These are phyloP conservation scores for Hyposmocoma kahamanoa DNA, from an alignment of 1,140 invertebrate species.

Conservation along the genomic window DNA sequence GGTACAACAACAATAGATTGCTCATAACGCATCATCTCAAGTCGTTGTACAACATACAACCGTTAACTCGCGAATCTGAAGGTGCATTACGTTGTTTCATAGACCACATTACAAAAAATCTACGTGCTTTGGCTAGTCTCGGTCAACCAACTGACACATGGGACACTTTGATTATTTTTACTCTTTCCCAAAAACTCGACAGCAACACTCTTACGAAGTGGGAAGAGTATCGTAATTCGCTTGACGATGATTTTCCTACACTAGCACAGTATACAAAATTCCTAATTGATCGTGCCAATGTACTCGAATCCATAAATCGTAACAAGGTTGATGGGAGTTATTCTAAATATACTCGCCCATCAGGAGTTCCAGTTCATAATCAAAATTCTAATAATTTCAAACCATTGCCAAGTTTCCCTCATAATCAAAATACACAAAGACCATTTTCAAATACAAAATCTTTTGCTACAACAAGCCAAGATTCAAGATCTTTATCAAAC, in stretches of 20 bases:
- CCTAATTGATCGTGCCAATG: conserved; percentile 22
- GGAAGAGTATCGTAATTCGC: conserved; percentile 19
- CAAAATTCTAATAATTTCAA: not conserved
- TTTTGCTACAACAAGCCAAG: not conserved
- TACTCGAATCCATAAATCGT: conserved; percentile 19
- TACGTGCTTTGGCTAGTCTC: conserved; percentile 18
- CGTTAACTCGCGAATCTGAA: conserved; percentile 17
- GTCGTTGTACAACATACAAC: conserved; percentile 20
- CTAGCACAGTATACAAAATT: conserved; percentile 22
- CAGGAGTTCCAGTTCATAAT: not conserved
- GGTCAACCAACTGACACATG: conserved; percentile 18
- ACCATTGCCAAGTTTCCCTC: not conserved
- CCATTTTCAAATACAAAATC: not conserved
- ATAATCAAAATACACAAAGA: not conserved
- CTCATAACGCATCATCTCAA: conserved; percentile 22
- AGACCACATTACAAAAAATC: conserved; percentile 26
- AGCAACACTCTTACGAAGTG: conserved; percentile 15
- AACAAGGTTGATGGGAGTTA: conserved; percentile 2
- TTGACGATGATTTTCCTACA: conserved; percentile 15
- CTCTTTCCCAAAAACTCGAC: conserved; percentile 20
- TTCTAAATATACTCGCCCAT: not conserved
- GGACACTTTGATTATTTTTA: conserved; percentile 23
- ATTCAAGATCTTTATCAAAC: not conserved
- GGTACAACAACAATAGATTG: conserved; percentile 24
- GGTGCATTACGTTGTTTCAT: conserved; percentile 18